phyloP scores from a whole-genome alignment of 2,888 invertebrate species.

The Drosophila colorata region DNA sequence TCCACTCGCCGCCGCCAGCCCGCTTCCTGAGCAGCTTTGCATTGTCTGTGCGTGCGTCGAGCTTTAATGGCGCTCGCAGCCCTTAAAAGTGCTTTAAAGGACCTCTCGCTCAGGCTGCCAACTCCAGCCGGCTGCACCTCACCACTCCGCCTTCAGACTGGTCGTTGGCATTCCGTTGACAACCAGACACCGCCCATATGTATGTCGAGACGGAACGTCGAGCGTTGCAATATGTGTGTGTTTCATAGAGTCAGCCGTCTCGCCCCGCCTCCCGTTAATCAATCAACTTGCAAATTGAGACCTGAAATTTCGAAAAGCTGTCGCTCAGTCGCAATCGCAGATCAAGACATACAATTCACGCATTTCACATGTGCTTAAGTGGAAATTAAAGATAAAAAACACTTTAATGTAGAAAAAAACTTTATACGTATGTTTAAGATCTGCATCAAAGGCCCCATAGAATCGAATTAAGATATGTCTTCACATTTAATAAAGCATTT shows the following conservation, averaged over 20 bases:
- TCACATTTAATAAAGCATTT: too few relatives aligned
- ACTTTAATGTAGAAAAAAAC: neutral
- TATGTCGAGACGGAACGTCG: slow-evolving; percentile 30
- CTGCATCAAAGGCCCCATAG: too few relatives aligned
- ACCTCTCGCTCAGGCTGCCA: neutral
- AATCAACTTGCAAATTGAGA: slow-evolving; percentile 65
- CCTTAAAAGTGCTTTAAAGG: slow-evolving; percentile 36
- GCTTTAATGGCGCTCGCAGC: slow-evolving; percentile 57
- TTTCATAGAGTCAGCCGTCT: slow-evolving; percentile 5
- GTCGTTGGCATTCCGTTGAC: slow-evolving; percentile 54
- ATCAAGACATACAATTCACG: slow-evolving; percentile 11
- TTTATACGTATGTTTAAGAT: neutral
- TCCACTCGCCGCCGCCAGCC: slow-evolving; percentile 43
- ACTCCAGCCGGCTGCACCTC: neutral
- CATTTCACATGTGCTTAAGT: neutral
- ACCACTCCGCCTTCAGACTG: neutral
- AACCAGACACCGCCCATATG: slow-evolving; percentile 62
- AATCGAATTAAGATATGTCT: too few relatives aligned
- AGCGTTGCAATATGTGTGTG: slow-evolving; percentile 11
- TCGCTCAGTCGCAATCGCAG: slow-evolving; percentile 15
- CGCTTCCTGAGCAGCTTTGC: slow-evolving; percentile 59
- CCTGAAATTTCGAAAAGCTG: slow-evolving; percentile 11
- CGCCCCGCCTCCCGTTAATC: slow-evolving; percentile 44
- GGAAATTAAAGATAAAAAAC: neutral
- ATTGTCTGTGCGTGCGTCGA: slow-evolving; percentile 46